Conservation (phyloP, 2,888 invertebrate genomes). For the Pristionchus fissidentatus region DNA sequence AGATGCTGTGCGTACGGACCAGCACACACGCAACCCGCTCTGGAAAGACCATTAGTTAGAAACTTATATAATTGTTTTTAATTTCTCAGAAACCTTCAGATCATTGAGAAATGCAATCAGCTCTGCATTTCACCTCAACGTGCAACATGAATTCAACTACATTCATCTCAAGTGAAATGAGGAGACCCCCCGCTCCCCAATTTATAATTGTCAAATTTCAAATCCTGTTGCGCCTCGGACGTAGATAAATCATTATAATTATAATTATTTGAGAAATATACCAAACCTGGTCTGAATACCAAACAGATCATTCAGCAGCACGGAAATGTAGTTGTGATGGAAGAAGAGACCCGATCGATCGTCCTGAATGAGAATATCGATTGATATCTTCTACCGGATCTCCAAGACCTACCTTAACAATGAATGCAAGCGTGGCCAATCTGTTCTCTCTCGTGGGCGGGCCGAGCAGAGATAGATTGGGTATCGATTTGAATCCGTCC, state of each 20-base stretch:
- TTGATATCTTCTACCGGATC: slow-evolving; percentile 50
- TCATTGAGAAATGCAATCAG: no score
- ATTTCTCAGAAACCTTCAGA: no score
- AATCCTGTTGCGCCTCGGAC: no score
- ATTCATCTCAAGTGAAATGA: no score
- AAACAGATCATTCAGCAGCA: slow-evolving; percentile 90
- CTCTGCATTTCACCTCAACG: no score
- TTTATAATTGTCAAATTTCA: neutral
- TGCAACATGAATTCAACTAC: no score
- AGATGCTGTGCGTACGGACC: slow-evolving; percentile 88
- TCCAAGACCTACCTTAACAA: slow-evolving; percentile 85
- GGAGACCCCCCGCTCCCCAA: neutral
- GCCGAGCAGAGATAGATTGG: slow-evolving; percentile 50
- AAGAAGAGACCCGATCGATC: slow-evolving; percentile 82
- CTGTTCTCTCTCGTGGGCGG: slow-evolving; percentile 45
- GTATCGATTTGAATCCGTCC: neutral
- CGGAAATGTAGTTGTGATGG: slow-evolving; percentile 90
- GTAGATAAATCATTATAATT: no score
- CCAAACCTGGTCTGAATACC: slow-evolving; percentile 86
- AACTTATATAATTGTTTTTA: no score
- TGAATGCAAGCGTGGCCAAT: slow-evolving; percentile 84
- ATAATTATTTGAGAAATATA: neutral
- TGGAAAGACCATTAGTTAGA: slow-evolving; percentile 68
- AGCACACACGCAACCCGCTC: slow-evolving; percentile 82
- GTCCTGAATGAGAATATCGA: slow-evolving; percentile 43